These are phyloP conservation scores for Drosophila paramelanica DNA, from an alignment of 2,888 invertebrate genomes.

Conservation along the genomic window DNA sequence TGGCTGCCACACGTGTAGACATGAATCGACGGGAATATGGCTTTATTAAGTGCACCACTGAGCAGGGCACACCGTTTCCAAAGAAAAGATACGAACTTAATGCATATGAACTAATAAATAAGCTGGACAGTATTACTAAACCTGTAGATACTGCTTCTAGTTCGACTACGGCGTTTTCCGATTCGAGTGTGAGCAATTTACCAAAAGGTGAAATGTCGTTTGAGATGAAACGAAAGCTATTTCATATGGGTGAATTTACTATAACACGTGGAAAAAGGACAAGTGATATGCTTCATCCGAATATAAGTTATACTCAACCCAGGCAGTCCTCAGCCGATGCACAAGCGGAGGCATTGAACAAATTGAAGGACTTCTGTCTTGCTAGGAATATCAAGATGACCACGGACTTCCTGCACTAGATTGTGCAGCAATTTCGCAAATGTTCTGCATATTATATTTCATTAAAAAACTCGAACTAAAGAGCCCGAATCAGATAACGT, in stretches of 20 bases:
- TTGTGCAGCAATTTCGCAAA: too few relatives aligned
- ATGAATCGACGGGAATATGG: slow-evolving; percentile 44
- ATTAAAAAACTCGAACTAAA: not conserved
- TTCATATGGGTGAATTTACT: slow-evolving; percentile 57
- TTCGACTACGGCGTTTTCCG: too few relatives aligned
- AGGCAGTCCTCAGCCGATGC: slow-evolving; percentile 5
- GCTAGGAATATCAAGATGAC: slow-evolving; percentile 42
- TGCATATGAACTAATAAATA: too few relatives aligned
- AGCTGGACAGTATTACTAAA: too few relatives aligned
- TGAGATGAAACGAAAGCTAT: slow-evolving; percentile 55
- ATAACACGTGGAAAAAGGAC: slow-evolving; percentile 51
- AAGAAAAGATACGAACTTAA: not conserved
- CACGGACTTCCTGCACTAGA: not conserved
- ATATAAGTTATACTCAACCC: not conserved
- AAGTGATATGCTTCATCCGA: slow-evolving; percentile 34
- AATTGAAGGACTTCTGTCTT: slow-evolving; percentile 39
- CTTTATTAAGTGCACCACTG: slow-evolving; percentile 28
- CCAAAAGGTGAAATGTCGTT: slow-evolving; percentile 21
- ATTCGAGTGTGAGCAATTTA: not conserved
- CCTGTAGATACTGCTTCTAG: too few relatives aligned
- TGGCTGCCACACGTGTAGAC: slow-evolving; percentile 23
- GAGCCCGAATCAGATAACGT: slow-evolving; percentile 15
- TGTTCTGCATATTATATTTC: too few relatives aligned
- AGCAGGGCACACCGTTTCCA: slow-evolving; percentile 37
- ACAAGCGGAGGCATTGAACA: not conserved